Percentiles rank a stretch among this genome's conserved stretches.
Evolutionary conservation across 2,888 invertebrate species (phyloP).

Genomic region (Drosophila paramelanica): DNA sequence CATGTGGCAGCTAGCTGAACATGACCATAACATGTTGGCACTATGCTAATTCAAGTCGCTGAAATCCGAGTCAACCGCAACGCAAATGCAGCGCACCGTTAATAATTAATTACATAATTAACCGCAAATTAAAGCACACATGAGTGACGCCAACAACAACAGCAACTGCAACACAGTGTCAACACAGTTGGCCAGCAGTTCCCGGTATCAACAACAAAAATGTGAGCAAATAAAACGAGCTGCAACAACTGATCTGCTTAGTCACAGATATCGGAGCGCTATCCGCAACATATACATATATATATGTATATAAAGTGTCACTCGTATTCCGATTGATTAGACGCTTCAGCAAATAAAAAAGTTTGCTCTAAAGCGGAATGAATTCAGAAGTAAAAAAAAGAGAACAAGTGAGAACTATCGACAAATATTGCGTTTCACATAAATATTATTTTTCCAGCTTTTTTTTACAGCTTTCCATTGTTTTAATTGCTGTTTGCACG

Average conservation of each 20-base stretch:
- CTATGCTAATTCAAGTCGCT: conserved; percentile 34
- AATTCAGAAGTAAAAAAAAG: conserved; percentile 17
- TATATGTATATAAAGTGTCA: background rate
- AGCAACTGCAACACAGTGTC: conserved; percentile 35
- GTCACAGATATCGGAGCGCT: conserved; percentile 13
- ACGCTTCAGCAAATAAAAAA: conserved; percentile 12
- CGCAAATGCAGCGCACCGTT: conserved; percentile 63
- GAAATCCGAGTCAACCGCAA: conserved; percentile 52
- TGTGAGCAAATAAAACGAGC: conserved; percentile 23
- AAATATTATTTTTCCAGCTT: conserved; percentile 61
- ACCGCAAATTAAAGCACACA: conserved; percentile 77
- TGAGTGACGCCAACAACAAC: conserved; percentile 44
- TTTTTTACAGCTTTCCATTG: conserved; percentile 11
- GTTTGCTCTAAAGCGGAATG: conserved; percentile 9
- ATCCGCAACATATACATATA: background rate
- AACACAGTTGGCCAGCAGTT: conserved; percentile 58
- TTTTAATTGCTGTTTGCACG: conserved; percentile 32
- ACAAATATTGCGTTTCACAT: conserved; percentile 65
- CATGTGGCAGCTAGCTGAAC: conserved; percentile 31
- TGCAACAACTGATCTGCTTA: conserved; percentile 26
- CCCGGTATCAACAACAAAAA: conserved; percentile 9
- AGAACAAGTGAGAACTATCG: conserved; percentile 14
- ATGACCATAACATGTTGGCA: conserved; percentile 54
- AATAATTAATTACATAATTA: conserved; percentile 81
- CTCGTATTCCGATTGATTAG: conserved; percentile 23